Percentiles rank a stretch among this genome's conserved stretches.
phyloP scores from a whole-genome alignment of 2,113 vertebrate genomes.

The Amazona vittata region DNA sequence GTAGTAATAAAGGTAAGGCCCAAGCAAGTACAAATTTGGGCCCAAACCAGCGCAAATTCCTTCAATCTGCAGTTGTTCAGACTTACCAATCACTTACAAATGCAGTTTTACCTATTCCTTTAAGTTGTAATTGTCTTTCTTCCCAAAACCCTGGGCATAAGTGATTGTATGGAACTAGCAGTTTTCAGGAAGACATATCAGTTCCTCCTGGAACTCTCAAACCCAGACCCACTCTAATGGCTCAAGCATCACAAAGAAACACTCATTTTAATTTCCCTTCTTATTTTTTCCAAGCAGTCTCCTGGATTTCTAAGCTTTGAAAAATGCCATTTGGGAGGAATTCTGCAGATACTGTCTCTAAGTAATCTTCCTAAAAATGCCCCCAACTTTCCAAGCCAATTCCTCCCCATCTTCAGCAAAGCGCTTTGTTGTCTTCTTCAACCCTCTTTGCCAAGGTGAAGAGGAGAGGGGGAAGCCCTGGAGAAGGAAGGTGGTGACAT shows the following conservation, averaged over 20 bases:
- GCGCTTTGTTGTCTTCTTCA: neutral
- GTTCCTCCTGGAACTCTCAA: conserved; percentile 1
- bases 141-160: neutral
- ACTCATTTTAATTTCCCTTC: neutral
- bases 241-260: neutral
- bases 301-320: neutral
- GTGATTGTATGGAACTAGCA: neutral
- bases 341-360: neutral
- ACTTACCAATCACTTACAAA: neutral
- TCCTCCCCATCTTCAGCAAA: neutral
- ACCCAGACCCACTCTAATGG: neutral
- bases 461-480: neutral
- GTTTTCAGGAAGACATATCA: neutral
- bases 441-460: neutral
- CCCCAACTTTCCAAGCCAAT: neutral
- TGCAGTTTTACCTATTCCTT: neutral
- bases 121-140: neutral
- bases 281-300: neutral
- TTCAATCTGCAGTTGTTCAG: neutral
- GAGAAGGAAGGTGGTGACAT: neutral
- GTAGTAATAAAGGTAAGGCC: neutral
- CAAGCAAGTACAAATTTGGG: neutral
- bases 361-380: neutral
- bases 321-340: neutral
- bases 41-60: neutral